Evolutionary conservation across 1,140 invertebrate species (phyloP).

Genomic region (Ceratoteleas bidentatus): DNA sequence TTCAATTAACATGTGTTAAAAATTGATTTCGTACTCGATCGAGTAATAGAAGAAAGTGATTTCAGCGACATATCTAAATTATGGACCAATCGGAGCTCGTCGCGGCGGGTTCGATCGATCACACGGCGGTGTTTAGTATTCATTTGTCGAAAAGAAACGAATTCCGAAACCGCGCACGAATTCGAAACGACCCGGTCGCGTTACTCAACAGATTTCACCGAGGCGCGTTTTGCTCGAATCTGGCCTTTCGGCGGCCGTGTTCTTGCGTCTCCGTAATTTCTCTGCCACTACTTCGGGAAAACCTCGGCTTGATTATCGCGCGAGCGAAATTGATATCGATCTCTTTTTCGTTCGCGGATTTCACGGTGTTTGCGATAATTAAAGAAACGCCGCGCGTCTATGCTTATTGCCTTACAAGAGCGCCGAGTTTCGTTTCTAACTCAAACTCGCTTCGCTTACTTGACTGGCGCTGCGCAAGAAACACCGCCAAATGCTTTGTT

Average conservation of each 20-base stretch:
- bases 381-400: conserved; percentile 4
- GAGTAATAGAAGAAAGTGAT: too few relatives aligned
- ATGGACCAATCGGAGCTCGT: too few relatives aligned
- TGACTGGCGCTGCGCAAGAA: too few relatives aligned
- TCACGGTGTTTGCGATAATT: conserved; percentile 12
- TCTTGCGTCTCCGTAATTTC: conserved; percentile 55
- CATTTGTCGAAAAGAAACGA: conserved; percentile 55
- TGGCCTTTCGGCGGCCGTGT: conserved; percentile 30
- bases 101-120: neutral
- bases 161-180: conserved; percentile 59
- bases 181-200: conserved; percentile 59
- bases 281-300: conserved; percentile 36
- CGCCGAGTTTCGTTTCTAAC: too few relatives aligned
- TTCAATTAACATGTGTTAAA: too few relatives aligned
- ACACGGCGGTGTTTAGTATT: conserved; percentile 35
- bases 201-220: conserved; percentile 68
- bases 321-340: conserved; percentile 23
- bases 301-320: conserved; percentile 18
- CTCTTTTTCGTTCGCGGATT: conserved; percentile 4
- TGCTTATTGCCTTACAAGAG: conserved; percentile 6
- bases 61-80: too few relatives aligned
- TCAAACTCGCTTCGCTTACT: too few relatives aligned
- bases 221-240: conserved; percentile 51
- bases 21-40: too few relatives aligned
- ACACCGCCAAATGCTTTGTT: too few relatives aligned